Base-by-base conservation (phyloP, 1,140 invertebrate genomes). In the Bacillus rossius region DNA sequence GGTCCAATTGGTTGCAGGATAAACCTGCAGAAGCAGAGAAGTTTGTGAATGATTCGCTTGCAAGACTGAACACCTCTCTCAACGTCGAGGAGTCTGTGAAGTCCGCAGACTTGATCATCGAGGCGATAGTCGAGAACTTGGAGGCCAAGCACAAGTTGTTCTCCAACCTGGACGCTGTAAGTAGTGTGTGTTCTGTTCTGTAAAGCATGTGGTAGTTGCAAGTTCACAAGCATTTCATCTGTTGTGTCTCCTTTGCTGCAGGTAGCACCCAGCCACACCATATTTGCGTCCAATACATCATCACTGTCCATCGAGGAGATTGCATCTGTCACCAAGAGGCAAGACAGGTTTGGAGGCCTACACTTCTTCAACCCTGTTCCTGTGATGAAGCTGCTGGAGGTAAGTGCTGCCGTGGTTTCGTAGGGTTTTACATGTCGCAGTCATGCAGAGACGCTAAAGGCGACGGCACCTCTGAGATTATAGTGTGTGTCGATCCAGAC, bases 341-440 rank as follows among this genome's bases (percentile, higher is more conserved):
- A 82, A 67, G 80, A 82, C 65, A 71, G 75, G 61, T 92, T 92
- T 75, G 89, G 84, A 47, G 91, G 92, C 7, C 76, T 95, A 10
- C 92, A 96, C 75, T 96, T 95, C 73, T 96, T 96, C 74, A 95
- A 94, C 74, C 93, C 93, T 10, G 93, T 92, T 1, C 91, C 92
- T 1, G 81, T 95, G 23, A 95, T 96, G 92, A 92, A 92, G 69
- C 75, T 96, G 0, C 72, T 96, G 7, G 92, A 95, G 77, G 82
- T 83, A 47, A 42, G 19, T 3, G 3, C 5, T 5, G 42, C n/a
- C n/a, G n/a, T n/a, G n/a, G n/a, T n/a, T n/a, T n/a, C n/a, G n/a
- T n/a, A n/a, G n/a, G n/a, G n/a, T n/a, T n/a, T n/a, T n/a, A n/a
- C n/a, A n/a, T n/a, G n/a, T n/a, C n/a, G n/a, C n/a, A n/a, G n/a